These are phyloP conservation scores for Butorides virescens DNA, from an alignment of 2,113 vertebrate species.

Conservation along the genomic window DNA sequence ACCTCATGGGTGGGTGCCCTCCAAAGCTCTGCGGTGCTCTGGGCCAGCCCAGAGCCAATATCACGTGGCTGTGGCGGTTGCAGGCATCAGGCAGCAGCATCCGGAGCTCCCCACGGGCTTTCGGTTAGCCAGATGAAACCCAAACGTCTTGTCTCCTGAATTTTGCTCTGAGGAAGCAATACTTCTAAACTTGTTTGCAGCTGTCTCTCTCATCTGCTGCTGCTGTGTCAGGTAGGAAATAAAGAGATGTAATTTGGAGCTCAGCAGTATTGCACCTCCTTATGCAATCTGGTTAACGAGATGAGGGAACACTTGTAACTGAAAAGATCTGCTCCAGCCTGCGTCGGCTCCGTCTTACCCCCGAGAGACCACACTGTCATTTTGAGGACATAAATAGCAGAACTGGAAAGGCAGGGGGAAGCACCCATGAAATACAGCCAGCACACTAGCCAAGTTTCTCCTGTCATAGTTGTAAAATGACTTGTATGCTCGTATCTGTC, in stretches of 20 bases:
- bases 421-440: background rate
- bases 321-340: background rate
- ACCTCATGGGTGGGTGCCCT: background rate
- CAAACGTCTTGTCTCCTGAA: background rate
- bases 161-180: background rate
- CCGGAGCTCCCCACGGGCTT: background rate
- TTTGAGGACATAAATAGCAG: background rate
- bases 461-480: background rate
- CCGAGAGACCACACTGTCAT: accelerated
- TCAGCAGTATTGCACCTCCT: background rate
- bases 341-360: background rate
- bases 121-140: background rate
- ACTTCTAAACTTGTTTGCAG: background rate
- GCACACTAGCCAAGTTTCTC: accelerated
- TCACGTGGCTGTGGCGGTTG: accelerated
- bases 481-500: background rate
- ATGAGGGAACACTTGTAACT: background rate
- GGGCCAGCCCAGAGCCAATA: accelerated
- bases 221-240: background rate
- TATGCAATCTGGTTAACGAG: background rate
- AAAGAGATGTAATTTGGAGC: background rate
- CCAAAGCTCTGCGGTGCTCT: background rate
- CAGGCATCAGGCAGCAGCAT: background rate
- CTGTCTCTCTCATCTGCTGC: background rate
- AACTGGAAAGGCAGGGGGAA: background rate